Conservation (phyloP, 1,140 invertebrate species). For the Homarus americanus region DNA sequence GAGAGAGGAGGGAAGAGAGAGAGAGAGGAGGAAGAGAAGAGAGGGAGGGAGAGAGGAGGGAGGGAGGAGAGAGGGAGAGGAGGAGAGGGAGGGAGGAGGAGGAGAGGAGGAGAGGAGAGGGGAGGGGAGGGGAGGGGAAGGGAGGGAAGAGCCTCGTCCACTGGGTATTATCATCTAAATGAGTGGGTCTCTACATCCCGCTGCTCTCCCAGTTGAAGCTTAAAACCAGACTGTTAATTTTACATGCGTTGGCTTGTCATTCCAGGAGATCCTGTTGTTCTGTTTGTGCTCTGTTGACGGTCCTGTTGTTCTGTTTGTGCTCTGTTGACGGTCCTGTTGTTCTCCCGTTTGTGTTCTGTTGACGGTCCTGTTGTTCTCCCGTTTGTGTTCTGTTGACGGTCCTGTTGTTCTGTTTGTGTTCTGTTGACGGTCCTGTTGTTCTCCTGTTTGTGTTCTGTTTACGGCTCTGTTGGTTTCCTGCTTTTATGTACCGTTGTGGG, state of each 20-base stretch:
- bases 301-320: neutral
- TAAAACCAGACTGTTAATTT: slow-evolving; percentile 21
- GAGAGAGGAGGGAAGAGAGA: neutral
- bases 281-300: neutral
- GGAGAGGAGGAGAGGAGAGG: too few relatives aligned
- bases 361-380: too few relatives aligned
- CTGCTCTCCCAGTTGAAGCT: neutral
- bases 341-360: too few relatives aligned
- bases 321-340: neutral
- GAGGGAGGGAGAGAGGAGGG: neutral
- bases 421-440: neutral
- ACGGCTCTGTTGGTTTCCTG: too few relatives aligned
- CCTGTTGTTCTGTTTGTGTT: neutral
- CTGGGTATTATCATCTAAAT: slow-evolving; percentile 8
- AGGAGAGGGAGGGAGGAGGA: neutral
- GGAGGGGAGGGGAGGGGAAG: neutral
- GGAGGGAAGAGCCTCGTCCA: neutral
- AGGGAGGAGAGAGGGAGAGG: neutral
- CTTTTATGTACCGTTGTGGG: neutral
- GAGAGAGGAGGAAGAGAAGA: neutral
- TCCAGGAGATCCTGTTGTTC: neutral
- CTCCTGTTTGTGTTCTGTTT: too few relatives aligned
- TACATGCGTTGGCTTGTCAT: neutral
- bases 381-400: neutral
- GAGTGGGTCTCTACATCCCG: neutral